Base-by-base conservation (phyloP, 2,797 vertebrate species). In the Iguana delicatissima region DNA sequence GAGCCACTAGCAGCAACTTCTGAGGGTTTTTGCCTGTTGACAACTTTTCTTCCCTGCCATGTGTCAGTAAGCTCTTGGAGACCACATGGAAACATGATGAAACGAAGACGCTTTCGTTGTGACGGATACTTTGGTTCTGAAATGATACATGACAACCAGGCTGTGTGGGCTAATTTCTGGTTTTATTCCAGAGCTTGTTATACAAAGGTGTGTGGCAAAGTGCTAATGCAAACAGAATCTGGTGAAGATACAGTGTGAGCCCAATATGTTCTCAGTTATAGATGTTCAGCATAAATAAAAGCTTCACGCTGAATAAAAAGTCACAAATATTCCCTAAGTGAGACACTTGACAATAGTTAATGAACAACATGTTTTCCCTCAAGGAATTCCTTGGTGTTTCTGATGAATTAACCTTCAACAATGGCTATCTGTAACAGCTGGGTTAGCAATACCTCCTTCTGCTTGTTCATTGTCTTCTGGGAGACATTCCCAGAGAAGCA, bases 121-220 rank as follows among this genome's bases (percentile, higher is more conserved):
- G 12, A 50, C 9, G 0, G 3, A 92, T 91, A 38, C 73, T 79
- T 64, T 62, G 52, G 85, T 88, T 73, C 67, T 82, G 18, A 84
- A 87, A 84, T 84, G 29, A 84, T 9, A 84, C 74, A 55, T 85
- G 74, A 89, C 0, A 0, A 55, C 80, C 59, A 81, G 4, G 7
- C 20, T 24, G 16, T 72, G 84, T 90, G 88, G 81, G 89, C 9
- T 93, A 93, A 88, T 0, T 2, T 76, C 2, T 1, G 18, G 18
- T 96, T 69, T 96, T 96, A 96, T 96, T 96, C 93, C 67, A 1
- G 91, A 90, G 69, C 55, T 84, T 89, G 89, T 42, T 67, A 81
- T 32, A 95, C 94, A 96, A 5, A 6, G 0, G 81, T 6, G 80
- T 6, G 89, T 42, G 88, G 76, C 1, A 1, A 57, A 81, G 73